Evolutionary conservation across 2,797 vertebrate genomes (phyloP), one percentile per base, ranked within the genome.

Genomic region (Galago senegalensis): DNA sequence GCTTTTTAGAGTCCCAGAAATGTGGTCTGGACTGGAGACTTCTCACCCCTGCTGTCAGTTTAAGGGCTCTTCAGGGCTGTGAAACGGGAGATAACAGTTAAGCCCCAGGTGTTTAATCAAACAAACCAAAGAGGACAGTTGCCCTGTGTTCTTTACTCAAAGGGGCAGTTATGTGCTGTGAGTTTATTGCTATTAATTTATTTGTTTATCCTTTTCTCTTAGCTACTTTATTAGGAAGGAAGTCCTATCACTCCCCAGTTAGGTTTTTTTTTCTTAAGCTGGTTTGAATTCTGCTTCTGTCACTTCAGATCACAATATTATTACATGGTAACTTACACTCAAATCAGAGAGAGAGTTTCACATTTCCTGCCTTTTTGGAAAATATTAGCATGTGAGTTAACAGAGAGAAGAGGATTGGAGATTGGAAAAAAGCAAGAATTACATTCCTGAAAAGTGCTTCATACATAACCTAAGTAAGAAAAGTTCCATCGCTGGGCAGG

Each of bases 271-370:
- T 18, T 20, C 17, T 34, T 76, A 86, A 72, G 8, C 84, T 90
- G 56, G 20, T 67, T 75, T 91, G 40, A 83, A 83, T 93, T 93
- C n/a, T 93, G 10, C 89, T 94, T 84, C 60, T 91, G 46, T 79
- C 65, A 69, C 40, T 89, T 86, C 73, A 11, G 69, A 53, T 89
- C 31, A 86, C 56, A 91, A 72, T 20, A 77, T 75, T 95, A 75
- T 81, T 63, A 77, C 14, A 25, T 60, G 56, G 23, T 60, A 80
- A 70, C 31, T 92, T 80, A 84, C 0, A 63, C 29, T 80, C 70
- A 56, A 87, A 13, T 11, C n/a, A 67, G 34, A 60, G 61, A 27
- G 29, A 83, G 17, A 89, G 12, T 90, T 58, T 13, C 58, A 92
- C 16, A 86, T 93, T 83, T 93, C 60, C 34, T 79, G 27, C 58